phyloP scores from a whole-genome alignment of 2,888 invertebrate genomes.

The Cephus rjabovi region DNA sequence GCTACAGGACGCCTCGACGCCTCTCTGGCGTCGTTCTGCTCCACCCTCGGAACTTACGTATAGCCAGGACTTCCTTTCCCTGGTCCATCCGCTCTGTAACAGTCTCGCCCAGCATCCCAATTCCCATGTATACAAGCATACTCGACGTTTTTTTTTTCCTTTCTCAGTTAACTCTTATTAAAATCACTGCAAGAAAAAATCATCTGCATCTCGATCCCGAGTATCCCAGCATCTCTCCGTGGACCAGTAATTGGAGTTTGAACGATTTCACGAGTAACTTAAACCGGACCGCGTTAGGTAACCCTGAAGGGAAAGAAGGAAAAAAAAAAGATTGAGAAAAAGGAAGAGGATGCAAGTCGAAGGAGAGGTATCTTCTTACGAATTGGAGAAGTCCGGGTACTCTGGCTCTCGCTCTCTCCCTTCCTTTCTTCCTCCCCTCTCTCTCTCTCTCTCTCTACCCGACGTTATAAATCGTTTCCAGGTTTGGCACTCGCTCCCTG shows the following conservation, averaged over 20 bases:
- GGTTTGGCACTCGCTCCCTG: conserved; percentile 42
- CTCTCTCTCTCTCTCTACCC: neutral
- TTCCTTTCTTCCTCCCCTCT: too few relatives aligned
- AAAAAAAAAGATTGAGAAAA: neutral
- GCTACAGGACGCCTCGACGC: conserved; percentile 19
- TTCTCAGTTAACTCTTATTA: neutral
- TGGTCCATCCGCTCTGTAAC: neutral
- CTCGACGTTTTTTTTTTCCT: neutral
- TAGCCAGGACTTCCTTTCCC: neutral
- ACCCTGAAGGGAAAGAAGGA: neutral
- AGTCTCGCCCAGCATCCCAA: neutral
- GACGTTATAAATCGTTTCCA: conserved; percentile 59
- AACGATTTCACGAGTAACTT: conserved; percentile 6
- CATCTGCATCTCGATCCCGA: neutral
- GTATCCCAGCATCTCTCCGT: neutral
- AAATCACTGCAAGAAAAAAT: neutral
- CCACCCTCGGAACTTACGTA: conserved; percentile 14
- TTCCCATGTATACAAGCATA: neutral
- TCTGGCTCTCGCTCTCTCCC: neutral
- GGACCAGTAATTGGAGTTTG: conserved; percentile 1
- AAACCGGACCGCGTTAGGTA: neutral
- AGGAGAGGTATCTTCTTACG: conserved; percentile 34
- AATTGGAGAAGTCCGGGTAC: conserved; percentile 35
- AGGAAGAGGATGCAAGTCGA: conserved; percentile 18
- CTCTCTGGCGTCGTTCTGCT: conserved; percentile 18